Base-by-base conservation (phyloP, 2,113 vertebrate genomes). In the Pavo muticus region DNA sequence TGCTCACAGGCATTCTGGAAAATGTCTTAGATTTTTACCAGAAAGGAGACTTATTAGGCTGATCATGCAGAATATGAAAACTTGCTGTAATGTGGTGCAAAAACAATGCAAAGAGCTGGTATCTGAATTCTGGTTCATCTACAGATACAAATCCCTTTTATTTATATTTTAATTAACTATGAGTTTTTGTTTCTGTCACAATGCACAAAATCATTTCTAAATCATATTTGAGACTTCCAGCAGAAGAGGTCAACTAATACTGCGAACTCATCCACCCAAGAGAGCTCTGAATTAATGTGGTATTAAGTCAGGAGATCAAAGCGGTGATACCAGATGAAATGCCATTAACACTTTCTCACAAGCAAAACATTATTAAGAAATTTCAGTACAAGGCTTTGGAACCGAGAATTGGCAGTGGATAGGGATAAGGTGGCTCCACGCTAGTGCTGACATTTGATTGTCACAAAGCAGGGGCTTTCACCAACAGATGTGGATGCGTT, bases 171-270 rank as follows among this genome's bases (percentile, higher is more conserved):
- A 92, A 83, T 94, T 94, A 94, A 91, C 19, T 40, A 72, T 80
- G 50, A 89, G 12, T 6, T 95, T 91, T 80, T 84, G 50, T 83
- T 87, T 91, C 79, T 89, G 61, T 90, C 79, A 90, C 61, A 86
- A 74, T 73, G 39, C 84, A 47, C 50, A 48, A 69, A 92, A 85
- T 68, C 74, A 70, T 83, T 91, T 90, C 85, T 91, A 74, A 74
- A 84, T 88, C 50, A 37, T 83, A 56, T 90, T 56, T 74, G 86
- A 84, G 60, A 77, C 79, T 95, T 93, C 54, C 32, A 86, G 68
- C 45, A 73, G 87, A 78, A 97, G 75, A 95, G 82, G 91, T 93
- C 91, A 90, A 95, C 90, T 74, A 63, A 80, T 37, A 47, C 65
- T n/a, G 76, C 68, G 83, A 88, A 91, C 83, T 81, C 69, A 57